Base-by-base conservation (phyloP, 2,797 vertebrate species). In the Iguana delicatissima region DNA sequence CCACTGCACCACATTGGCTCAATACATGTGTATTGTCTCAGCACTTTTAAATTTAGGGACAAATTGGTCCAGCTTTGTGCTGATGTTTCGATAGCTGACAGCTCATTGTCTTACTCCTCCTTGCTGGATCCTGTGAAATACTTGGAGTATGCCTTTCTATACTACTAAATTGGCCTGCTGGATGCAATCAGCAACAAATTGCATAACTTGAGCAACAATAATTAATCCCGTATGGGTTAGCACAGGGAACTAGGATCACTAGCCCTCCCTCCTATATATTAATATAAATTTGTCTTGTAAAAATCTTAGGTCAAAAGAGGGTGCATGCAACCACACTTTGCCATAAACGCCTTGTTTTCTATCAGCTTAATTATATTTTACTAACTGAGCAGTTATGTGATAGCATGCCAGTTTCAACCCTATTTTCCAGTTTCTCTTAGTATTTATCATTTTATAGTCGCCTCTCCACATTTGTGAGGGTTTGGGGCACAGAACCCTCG, bases 401-500 rank as follows among this genome's bases (percentile, higher is more conserved):
- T 72, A 69, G 4, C 69, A 67, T 90, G 20, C 12, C 57, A 29
- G 57, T 69, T 4, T 77, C 7, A 76, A 20, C 18, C 46, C 35
- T 73, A 5, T 26, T n/a, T 84, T 89, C 32, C 42, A 52, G 0
- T 84, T 93, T 35, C n/a, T 93, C 32, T n/a, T 88, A 89, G 81
- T 80, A 12, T 0, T 74, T 76, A 32, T 20, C 6, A 57, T 73
- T 74, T 57, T 38, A 46, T 4, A 46, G 42, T 46, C 4, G 42
- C 42, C 4, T 46, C 42, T 46, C 42, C 42, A 46, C 42, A 46
- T 46, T 46, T 46, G 42, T 46, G 42, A 46, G 42, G 42, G 42
- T 46, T 46, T 46, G 42, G 42, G 42, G 4, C 42, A 46, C 42
- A 46, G 2, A 46, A 46, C 42, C 42, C 2, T 46, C 4, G 42